Base-by-base conservation (phyloP, 2,888 invertebrate species). In the Venustoraphidia nigricollis region DNA sequence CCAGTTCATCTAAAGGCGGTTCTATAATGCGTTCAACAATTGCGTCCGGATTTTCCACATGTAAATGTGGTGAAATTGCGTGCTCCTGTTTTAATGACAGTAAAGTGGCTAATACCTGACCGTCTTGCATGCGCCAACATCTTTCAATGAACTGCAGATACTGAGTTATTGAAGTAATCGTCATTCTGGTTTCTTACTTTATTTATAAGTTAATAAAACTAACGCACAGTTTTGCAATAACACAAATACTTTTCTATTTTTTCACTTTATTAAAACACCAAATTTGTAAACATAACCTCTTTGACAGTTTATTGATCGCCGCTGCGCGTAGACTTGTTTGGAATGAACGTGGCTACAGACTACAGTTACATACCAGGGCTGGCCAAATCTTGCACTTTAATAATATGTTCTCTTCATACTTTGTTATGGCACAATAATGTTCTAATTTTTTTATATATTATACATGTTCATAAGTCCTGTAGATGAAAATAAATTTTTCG, bases 1-100 rank as follows among this genome's bases (percentile, higher is more conserved):
- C 75, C 37, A 89, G 69, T 61, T 89, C 88, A 62, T 87, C 84
- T 48, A 87, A 68, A 0, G 88, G 87, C 9, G 79, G 67, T 44
- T 80, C 72, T 51, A 90, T 70, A 57, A 81, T 76, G 45, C 81
- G 75, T 56, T 81, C 77, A 2, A 88, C 82, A 27, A 79, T 67
- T 34, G 71, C 67, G 53, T 87, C 85, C 1, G 87, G 83, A 57
- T 76, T 76, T 52, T 81, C 80, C 10, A 83, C 69, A 51, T 82
- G 77, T 11, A 88, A 68, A 57, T 79, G 80, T 48, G 72, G 71
- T 59, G 81, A 86, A 44, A 71, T 71, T 5, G 82, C 77, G 66
- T 90, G 89, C 14, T 80, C 79, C 60, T 89, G 81, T 48, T 78
- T 70, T 27, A 83, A 66, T 1, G 82, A 82, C 1, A 85, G 55